Percentiles rank a stretch among this genome's conserved stretches.
phyloP scores from a whole-genome alignment of 2,888 invertebrate genomes.

The Chrysolina haemoptera region DNA sequence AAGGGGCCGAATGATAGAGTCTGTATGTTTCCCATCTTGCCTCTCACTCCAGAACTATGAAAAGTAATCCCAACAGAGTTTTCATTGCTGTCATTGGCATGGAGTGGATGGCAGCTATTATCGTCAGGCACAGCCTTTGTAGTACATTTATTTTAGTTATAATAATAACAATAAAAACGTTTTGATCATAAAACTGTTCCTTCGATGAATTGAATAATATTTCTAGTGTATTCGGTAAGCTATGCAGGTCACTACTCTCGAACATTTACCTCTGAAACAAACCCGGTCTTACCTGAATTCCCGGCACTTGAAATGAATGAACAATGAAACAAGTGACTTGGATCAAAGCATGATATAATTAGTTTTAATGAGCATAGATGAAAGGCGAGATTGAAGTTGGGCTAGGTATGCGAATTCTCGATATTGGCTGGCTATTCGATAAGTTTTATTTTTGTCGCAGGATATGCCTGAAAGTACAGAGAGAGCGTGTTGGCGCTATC shows the following conservation, averaged over 20 bases:
- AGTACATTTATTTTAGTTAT: too few relatives aligned
- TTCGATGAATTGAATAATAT: background rate
- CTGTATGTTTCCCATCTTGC: too few relatives aligned
- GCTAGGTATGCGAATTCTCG: background rate
- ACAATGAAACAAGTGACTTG: background rate
- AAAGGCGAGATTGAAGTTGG: background rate
- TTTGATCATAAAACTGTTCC: too few relatives aligned
- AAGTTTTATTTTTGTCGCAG: background rate
- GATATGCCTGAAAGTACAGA: background rate
- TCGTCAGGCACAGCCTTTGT: too few relatives aligned
- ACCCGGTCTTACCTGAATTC: background rate
- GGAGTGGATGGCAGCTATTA: too few relatives aligned
- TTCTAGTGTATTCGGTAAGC: background rate
- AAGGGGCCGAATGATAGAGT: too few relatives aligned
- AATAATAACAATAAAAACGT: too few relatives aligned
- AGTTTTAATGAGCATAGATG: background rate
- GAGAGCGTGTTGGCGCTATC: background rate
- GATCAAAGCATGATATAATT: background rate
- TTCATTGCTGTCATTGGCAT: too few relatives aligned
- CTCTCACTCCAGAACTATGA: too few relatives aligned
- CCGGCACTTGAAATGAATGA: background rate
- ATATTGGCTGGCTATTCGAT: background rate
- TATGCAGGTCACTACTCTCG: background rate
- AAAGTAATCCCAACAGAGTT: too few relatives aligned
- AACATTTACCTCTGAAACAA: background rate